Conservation (phyloP, 2,113 vertebrate species). For the Cyanoderma ruficeps region DNA sequence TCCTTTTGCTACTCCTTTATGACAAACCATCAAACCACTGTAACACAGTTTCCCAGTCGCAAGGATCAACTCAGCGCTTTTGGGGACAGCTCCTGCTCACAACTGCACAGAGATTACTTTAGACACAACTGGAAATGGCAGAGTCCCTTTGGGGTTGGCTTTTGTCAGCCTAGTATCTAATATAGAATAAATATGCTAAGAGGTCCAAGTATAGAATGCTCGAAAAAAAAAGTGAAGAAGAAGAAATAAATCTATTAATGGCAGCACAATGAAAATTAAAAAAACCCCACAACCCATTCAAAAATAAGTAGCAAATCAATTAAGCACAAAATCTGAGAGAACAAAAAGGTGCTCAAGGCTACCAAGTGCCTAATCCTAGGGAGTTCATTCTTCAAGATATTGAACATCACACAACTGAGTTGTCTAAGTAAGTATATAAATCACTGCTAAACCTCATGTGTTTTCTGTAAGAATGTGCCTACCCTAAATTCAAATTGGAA, state of each 20-base stretch:
- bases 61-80: neutral
- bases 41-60: neutral
- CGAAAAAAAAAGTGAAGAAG: neutral
- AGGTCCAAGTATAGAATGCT: neutral
- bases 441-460: neutral
- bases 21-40: neutral
- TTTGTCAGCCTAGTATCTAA: neutral
- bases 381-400: neutral
- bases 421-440: slow-evolving; percentile 5
- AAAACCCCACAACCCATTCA: neutral
- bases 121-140: slow-evolving; percentile 29
- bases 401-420: slow-evolving; percentile 1
- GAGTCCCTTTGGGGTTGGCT: neutral
- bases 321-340: slow-evolving; percentile 27
- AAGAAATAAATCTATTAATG: slow-evolving; percentile 28
- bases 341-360: slow-evolving; percentile 19
- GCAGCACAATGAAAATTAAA: neutral
- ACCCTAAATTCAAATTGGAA: neutral
- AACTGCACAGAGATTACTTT: slow-evolving; percentile 4
- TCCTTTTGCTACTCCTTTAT: slow-evolving; percentile 1
- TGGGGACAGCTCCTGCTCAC: neutral
- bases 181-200: neutral
- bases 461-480: neutral
- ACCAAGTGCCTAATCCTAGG: slow-evolving; percentile 23
- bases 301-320: slow-evolving; percentile 42